Evolutionary conservation across 1,140 invertebrate species (phyloP), one percentile per base, ranked within the genome.

Genomic region (Drosophila busckii): DNA sequence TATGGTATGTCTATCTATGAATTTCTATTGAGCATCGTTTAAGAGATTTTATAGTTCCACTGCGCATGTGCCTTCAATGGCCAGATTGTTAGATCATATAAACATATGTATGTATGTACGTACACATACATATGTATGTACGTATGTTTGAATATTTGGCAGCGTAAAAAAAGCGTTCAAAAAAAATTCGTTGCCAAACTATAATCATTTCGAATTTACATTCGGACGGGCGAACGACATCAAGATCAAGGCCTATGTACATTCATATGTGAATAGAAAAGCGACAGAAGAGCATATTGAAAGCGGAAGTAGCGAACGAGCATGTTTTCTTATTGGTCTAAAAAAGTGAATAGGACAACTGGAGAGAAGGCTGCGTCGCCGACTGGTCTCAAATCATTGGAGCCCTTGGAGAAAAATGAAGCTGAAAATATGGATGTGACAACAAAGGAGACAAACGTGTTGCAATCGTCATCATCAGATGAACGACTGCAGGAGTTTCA

Each of bases 321-420:
- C 9, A 73, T 80, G 75, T 73, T 80, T 62, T 66, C 60, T n/a
- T 82, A 73, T 32, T 80, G 64, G 69, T 31, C n/a, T 29, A 80
- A 69, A 34, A 73, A 59, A 42, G n/a, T 22, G 0, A 23, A 38
- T 15, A 46, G 46, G 16, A n/a, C 3, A 7, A 6, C 16, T 0
- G 32, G 19, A 40, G 16, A 10, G 29, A n/a, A 38, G 16, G 22
- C 38, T 44, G 25, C n/a, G 6, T 15, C 19, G 9, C n/a, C 1
- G 13, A 20, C 19, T 26, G 25, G 7, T 31, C 37, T 2, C 2
- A 2, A 10, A 35, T 7, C 13, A 34, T 32, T 15, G 12, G 7
- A 22, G 23, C 1, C 2, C 16, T 7, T n/a, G 15, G 8, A 6
- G 8, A 16, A 4, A 28, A 15, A 16, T 28, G 5, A 31, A 49